A percentile compares a stretch with the other conserved stretches of the same genome.
Evolutionary conservation across 1,140 invertebrate species (phyloP).

Genomic region (Hycleus cichorii): DNA sequence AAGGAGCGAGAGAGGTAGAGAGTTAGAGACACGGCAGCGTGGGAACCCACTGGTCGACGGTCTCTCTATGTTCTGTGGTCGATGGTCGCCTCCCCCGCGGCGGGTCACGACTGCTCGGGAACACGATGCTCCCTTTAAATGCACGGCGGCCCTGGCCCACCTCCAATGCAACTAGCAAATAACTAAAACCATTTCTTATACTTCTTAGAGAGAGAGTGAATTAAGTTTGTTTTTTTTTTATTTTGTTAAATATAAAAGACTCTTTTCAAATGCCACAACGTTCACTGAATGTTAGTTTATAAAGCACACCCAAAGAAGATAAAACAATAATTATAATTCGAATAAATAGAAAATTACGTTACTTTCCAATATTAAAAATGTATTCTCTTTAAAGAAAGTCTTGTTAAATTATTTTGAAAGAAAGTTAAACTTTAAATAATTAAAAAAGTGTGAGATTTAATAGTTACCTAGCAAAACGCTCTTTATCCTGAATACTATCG

Average conservation of each 20-base stretch:
- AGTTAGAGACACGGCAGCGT: slow-evolving; percentile 28
- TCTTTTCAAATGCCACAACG: slow-evolving; percentile 12
- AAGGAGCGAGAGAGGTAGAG: slow-evolving; percentile 12
- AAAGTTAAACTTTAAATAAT: not conserved
- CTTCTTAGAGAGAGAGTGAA: no score
- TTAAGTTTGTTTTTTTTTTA: no score
- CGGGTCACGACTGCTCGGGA: slow-evolving; percentile 34
- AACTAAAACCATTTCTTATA: no score
- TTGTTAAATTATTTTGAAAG: no score
- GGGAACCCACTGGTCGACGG: slow-evolving; percentile 28
- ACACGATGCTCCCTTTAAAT: slow-evolving; percentile 36
- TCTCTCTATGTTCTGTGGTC: slow-evolving; percentile 9
- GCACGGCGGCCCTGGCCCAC: slow-evolving; percentile 18
- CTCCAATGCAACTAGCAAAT: slow-evolving; percentile 6
- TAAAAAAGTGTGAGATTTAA: slow-evolving; percentile 18
- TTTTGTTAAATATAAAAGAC: not conserved
- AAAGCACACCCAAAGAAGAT: no score
- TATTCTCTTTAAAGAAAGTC: no score
- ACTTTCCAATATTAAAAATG: no score
- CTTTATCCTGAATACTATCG: slow-evolving; percentile 89
- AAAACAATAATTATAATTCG: no score
- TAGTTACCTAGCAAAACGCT: slow-evolving; percentile 83
- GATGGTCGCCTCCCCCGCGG: slow-evolving; percentile 34
- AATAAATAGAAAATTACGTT: no score
- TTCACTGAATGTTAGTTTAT: slow-evolving; percentile 1